These are phyloP conservation scores for Oncorhynchus masou DNA, from an alignment of 2,113 vertebrate genomes.

Conservation along the genomic window DNA sequence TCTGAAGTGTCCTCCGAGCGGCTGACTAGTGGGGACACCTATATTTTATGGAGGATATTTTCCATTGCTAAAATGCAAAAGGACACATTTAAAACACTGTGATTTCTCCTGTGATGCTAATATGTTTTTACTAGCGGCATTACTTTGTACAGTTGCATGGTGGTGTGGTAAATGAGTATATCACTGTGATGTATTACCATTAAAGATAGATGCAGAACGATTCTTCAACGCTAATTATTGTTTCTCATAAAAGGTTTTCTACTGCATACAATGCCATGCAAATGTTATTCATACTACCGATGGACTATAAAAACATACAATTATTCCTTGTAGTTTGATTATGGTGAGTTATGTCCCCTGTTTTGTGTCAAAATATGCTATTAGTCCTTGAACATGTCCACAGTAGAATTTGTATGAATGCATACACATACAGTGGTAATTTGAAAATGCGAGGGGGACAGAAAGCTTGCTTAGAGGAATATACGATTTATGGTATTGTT, in stretches of 20 bases:
- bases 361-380: not conserved
- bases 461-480: conserved; percentile 55
- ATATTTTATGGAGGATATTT: conserved; percentile 74
- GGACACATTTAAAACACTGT: conserved; percentile 66
- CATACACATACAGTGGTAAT: not conserved
- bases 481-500: conserved; percentile 66
- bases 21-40: conserved; percentile 65
- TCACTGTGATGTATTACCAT: conserved; percentile 20
- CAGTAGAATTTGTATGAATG: not conserved
- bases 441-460: conserved; percentile 46
- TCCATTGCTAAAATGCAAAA: conserved; percentile 66
- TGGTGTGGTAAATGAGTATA: conserved; percentile 61
- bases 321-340: not conserved
- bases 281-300: not conserved
- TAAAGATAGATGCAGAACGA: conserved; percentile 26
- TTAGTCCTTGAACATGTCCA: not conserved
- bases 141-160: conserved; percentile 66
- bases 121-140: conserved; percentile 60
- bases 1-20: conserved; percentile 69
- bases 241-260: not conserved
- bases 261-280: not conserved
- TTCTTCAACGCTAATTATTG: not conserved
- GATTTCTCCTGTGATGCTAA: conserved; percentile 62
- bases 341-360: not conserved
- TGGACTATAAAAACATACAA: not conserved